Conservation (phyloP, 1,140 invertebrate species). For the Mya arenaria region DNA sequence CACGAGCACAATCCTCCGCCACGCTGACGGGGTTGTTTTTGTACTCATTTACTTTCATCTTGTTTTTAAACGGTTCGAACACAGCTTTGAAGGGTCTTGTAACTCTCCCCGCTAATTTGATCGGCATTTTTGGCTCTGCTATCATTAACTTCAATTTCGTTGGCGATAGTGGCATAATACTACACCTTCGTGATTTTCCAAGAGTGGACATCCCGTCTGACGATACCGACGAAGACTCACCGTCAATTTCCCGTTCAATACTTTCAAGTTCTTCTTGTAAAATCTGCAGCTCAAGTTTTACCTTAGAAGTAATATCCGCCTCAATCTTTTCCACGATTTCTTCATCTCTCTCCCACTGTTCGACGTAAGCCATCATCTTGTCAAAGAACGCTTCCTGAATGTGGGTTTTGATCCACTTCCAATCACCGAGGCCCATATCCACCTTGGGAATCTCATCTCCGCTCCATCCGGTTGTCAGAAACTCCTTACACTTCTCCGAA, state of each 20-base stretch:
- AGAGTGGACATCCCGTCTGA: conserved; percentile 17
- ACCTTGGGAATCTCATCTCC: conserved; percentile 5
- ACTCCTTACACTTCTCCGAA: neutral
- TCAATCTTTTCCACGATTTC: conserved; percentile 5
- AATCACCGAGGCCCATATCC: neutral
- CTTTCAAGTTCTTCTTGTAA: conserved; percentile 60
- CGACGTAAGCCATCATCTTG: conserved; percentile 24
- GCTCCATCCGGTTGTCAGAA: neutral
- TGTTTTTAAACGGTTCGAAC: conserved; percentile 10
- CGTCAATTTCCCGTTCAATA: conserved; percentile 54
- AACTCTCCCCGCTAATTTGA: conserved; percentile 18
- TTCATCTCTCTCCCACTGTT: conserved; percentile 44
- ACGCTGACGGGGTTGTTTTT: conserved; percentile 23
- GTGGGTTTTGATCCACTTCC: conserved; percentile 14
- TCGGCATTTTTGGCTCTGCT: neutral
- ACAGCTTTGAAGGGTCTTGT: conserved; percentile 9
- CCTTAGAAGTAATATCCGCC: conserved; percentile 7
- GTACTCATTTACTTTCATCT: conserved; percentile 27
- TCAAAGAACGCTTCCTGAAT: conserved; percentile 33
- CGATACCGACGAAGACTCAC: conserved; percentile 19
- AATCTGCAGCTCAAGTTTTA: conserved; percentile 49
- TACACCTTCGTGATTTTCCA: neutral
- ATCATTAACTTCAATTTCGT: conserved; percentile 10
- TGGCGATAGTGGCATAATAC: neutral
- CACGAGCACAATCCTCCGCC: neutral